Percentiles rank a stretch among this genome's conserved stretches.
phyloP scores from a whole-genome alignment of 2,888 invertebrate genomes.

The Andrena fulva region DNA sequence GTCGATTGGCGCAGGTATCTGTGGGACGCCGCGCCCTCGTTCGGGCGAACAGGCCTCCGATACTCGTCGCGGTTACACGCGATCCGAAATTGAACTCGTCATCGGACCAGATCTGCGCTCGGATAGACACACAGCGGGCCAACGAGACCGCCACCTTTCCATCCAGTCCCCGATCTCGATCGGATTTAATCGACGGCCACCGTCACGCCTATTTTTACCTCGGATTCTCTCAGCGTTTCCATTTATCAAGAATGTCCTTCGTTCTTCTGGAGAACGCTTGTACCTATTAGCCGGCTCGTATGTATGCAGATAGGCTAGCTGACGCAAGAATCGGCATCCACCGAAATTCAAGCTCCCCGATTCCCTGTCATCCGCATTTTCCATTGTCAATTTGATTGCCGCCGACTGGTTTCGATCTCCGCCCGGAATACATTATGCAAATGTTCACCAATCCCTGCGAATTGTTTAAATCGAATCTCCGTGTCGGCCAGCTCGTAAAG shows the following conservation, averaged over 20 bases:
- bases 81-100: constrained; percentile 19
- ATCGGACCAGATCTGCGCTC: constrained; percentile 8
- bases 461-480: constrained; percentile 32
- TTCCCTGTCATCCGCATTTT: constrained; percentile 5
- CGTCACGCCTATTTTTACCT: constrained; percentile 20
- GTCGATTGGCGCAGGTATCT: constrained; percentile 17
- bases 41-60: background rate
- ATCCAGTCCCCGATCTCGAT: background rate
- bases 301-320: constrained; percentile 44
- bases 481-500: constrained; percentile 3
- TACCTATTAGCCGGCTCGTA: constrained; percentile 67
- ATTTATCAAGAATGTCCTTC: constrained; percentile 62
- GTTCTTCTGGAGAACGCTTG: constrained; percentile 24
- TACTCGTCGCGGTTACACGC: background rate
- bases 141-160: background rate
- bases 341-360: constrained; percentile 30
- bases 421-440: constrained; percentile 44
- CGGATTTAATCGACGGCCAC: background rate
- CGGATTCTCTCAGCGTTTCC: constrained; percentile 60
- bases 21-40: background rate
- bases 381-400: constrained; percentile 8
- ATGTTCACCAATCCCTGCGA: constrained; percentile 19
- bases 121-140: background rate
- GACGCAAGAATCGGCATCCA: constrained; percentile 25
- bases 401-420: constrained; percentile 12